A percentile compares a stretch with the other conserved stretches of the same genome.
These are phyloP conservation scores for Drosophila nannoptera DNA, from an alignment of 1,140 invertebrate genomes.

Conservation along the genomic window DNA sequence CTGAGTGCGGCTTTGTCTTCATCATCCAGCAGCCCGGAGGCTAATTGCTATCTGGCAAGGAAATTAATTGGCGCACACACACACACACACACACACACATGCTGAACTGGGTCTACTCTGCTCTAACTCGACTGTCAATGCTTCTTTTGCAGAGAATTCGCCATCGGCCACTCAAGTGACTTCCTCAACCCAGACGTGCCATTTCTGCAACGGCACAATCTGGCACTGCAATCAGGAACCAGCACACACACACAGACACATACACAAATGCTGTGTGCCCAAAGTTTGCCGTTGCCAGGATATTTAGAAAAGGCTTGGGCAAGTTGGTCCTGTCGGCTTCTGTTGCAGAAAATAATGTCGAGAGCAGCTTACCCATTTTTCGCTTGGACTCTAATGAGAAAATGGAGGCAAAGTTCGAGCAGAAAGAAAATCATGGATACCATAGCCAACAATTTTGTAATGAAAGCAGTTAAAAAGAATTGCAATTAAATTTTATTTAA, in stretches of 20 bases:
- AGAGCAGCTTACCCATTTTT: conserved; percentile 37
- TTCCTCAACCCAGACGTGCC: conserved; percentile 10
- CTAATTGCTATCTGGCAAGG: conserved; percentile 19
- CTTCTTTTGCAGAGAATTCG: conserved; percentile 25
- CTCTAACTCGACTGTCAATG: not conserved
- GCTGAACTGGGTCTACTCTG: not conserved
- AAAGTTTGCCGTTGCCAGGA: conserved; percentile 52
- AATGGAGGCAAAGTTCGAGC: conserved; percentile 47
- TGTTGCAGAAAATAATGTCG: conserved; percentile 9
- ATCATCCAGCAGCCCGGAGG: not conserved
- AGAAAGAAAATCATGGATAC: conserved; percentile 26
- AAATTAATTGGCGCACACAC: conserved; percentile 61
- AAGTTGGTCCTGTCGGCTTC: conserved; percentile 31
- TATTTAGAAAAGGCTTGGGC: conserved; percentile 25
- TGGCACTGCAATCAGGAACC: conserved; percentile 60
- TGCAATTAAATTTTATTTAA: not conserved
- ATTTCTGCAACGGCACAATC: conserved; percentile 40
- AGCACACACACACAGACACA: conserved; percentile 28
- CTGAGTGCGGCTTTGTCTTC: not conserved
- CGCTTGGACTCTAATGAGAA: conserved; percentile 45
- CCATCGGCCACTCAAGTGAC: conserved; percentile 16
- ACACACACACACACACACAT: conserved; percentile 25
- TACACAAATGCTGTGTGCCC: conserved; percentile 31
- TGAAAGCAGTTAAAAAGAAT: not conserved
- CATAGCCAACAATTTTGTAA: not conserved